Evolutionary conservation across 1,140 invertebrate genomes (phyloP), one percentile per base, ranked within the genome.

Genomic region (Holotrichia oblita): DNA sequence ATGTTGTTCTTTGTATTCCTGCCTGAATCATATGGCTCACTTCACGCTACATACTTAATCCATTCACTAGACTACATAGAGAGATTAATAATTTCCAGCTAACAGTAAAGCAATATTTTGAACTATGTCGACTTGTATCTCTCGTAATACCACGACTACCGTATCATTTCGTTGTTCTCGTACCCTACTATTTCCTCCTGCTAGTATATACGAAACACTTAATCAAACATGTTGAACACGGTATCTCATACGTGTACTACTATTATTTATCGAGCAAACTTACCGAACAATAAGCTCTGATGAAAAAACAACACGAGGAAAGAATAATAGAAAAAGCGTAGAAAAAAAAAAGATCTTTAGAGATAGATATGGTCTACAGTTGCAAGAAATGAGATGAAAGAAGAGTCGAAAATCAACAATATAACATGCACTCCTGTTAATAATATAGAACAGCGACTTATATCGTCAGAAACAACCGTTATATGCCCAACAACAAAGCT

Each of bases 401-500:
- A 69, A 10, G 61, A 69, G 22, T 69, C 61, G 22, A 69, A 69
- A 69, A 69, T 20, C 61, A 24, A 69, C 61, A 69, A 69, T 69
- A 69, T 34, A 34, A 34, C 61, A 69, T 27, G 61, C 27, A 69
- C 22, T 69, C 20, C 61, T 69, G 61, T 69, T 69, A 69, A 69
- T 69, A 69, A 69, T 69, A 69, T 69, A 69, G 61, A 69, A 69
- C 61, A 69, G 20, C 61, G 10, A 34, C 27, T 17, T 69, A 69
- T 22, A 69, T 69, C 22, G 61, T 69, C 20, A 69, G 61, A 69
- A 69, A 69, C 22, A 69, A 69, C 61, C 61, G 61, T 69, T 69
- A 69, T 69, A 27, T 22, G 61, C 61, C 61, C 61, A 69, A 69
- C 61, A 69, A 69, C 61, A 69, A 69, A 69, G 61, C 61, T 69